Base-by-base conservation (phyloP, 2,888 invertebrate genomes). In the Acronicta alni region DNA sequence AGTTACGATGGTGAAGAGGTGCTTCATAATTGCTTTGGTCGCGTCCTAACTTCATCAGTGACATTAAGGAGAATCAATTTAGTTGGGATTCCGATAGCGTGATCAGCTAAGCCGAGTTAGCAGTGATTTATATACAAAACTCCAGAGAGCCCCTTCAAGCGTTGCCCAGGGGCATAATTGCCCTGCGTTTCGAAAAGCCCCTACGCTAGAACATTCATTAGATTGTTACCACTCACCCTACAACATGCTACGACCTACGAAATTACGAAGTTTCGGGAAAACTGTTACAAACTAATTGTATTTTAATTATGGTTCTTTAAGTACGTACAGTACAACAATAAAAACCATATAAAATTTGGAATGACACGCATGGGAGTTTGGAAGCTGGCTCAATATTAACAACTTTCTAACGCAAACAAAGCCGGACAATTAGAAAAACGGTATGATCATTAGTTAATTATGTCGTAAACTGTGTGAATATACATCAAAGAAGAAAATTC, bases 91-190 rank as follows among this genome's bases (percentile, higher is more conserved):
- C 57, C 67, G 77, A 78, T 80, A 82, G 78, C 79, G 79, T 80
- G 76, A 85, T 84, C 79, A 71, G 75, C 70, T 77, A 77, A 81
- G 80, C 76, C 74, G 69, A 78, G 79, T 89, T 89, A 88, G 77
- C 81, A 80, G 76, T 90, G 89, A 92, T 92, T 90, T 91, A 92
- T 89, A 72, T 73, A 76, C 70, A 66, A 67, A 74, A 72, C 78
- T 75, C 80, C 71, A 73, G 60, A 76, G 69, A 77, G 77, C 74
- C 83, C 82, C 79, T 78, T 79, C 73, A 78, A 82, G 68, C 72
- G 73, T 79, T 77, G 79, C 84, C 85, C 77, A 76, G 81, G 83
- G 89, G 87, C 82, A 80, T 71, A 89, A 88, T 81, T 81, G 80
- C 82, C 84, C 80, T 75, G 75, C 80, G 76, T 73, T 80, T 81